Conservation (phyloP, 2,888 invertebrate genomes). For the Ernsta delagoae region DNA sequence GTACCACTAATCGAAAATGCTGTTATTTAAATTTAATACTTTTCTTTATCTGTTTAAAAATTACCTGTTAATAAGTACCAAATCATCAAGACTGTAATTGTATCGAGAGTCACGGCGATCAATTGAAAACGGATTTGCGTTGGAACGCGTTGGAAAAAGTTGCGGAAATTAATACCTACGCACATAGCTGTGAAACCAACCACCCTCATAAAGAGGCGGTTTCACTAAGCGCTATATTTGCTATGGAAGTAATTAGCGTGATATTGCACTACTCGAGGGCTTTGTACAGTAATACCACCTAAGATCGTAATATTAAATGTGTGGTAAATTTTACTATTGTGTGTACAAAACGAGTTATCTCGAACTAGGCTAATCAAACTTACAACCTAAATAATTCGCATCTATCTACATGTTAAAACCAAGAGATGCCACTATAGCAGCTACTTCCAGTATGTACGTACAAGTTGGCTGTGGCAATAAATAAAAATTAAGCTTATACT, state of each 20-base stretch:
- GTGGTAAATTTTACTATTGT: not conserved
- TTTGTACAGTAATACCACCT: conserved; percentile 19
- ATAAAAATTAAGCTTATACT: too few species aligned
- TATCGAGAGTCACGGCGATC: too few species aligned
- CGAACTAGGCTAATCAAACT: conserved; percentile 22
- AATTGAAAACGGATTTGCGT: not conserved
- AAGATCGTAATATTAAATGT: conserved; percentile 28
- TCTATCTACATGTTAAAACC: too few species aligned
- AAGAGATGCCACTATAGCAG: too few species aligned
- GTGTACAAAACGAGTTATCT: not conserved
- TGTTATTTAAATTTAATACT: too few species aligned
- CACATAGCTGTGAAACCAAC: conserved; percentile 1
- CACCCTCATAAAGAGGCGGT: conserved; percentile 9
- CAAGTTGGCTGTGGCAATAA: too few species aligned
- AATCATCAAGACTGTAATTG: too few species aligned
- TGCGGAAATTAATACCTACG: not conserved
- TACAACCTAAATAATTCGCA: too few species aligned
- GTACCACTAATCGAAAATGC: too few species aligned
- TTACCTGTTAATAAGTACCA: too few species aligned
- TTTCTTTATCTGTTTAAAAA: too few species aligned
- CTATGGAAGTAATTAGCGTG: conserved; percentile 24
- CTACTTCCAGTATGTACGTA: too few species aligned
- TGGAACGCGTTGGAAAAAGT: not conserved
- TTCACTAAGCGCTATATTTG: conserved; percentile 20
- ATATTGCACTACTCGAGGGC: conserved; percentile 25